Evolutionary conservation across 2,113 vertebrate species (phyloP).

Genomic region (Otolemur garnettii): DNA sequence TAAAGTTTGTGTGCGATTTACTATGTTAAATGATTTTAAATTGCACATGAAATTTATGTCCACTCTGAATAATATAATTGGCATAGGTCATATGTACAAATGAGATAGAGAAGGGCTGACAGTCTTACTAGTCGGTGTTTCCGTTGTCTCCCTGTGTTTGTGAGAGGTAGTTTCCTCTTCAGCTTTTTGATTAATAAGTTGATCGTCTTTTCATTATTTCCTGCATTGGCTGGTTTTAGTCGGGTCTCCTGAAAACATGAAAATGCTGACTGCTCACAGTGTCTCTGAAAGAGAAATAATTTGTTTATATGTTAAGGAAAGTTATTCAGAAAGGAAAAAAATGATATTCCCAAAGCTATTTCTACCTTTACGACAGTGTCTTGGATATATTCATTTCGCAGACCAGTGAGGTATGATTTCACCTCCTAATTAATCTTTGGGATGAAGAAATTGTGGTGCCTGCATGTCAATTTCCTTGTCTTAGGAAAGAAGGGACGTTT

Average conservation of each 20-base stretch:
- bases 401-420: background rate
- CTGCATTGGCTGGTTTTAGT: conserved; percentile 75
- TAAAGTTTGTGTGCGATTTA: too few species aligned
- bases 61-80: background rate
- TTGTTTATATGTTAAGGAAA: background rate
- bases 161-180: conserved; percentile 68
- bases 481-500: background rate
- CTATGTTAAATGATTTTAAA: too few species aligned
- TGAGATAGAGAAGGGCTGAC: background rate
- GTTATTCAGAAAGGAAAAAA: conserved; percentile 15
- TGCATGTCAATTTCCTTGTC: background rate
- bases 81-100: background rate
- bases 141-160: background rate
- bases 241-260: conserved; percentile 85
- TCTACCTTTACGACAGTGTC: background rate
- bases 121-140: conserved; percentile 63
- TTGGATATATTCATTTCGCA: background rate
- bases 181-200: conserved; percentile 1
- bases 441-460: background rate
- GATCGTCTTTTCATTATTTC: conserved; percentile 31
- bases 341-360: background rate
- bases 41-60: too few species aligned
- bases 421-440: background rate
- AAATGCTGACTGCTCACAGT: conserved; percentile 83
- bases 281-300: conserved; percentile 78